phyloP scores from a whole-genome alignment of 2,113 vertebrate species.

The Gasterosteus aculeatus region DNA sequence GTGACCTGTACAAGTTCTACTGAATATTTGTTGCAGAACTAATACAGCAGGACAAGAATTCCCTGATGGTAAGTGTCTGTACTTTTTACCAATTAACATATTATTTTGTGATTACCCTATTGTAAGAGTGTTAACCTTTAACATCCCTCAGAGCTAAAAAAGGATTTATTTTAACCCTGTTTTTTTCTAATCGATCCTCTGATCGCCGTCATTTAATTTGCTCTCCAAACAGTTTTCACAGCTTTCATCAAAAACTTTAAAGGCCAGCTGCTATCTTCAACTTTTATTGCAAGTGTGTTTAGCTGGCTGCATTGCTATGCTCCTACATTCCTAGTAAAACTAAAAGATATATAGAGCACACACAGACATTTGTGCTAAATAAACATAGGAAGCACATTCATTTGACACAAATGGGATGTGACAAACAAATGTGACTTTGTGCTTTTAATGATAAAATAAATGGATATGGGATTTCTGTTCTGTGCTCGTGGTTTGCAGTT shows the following conservation, averaged over 20 bases:
- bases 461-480: not conserved
- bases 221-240: not conserved
- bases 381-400: not conserved
- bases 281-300: not conserved
- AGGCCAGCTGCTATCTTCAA: not conserved
- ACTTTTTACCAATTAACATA: too few relatives aligned
- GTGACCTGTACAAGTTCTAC: too few relatives aligned
- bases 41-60: too few relatives aligned
- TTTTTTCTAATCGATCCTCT: not conserved
- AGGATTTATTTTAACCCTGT: too few relatives aligned
- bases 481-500: conserved; percentile 7
- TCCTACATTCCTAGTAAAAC: not conserved
- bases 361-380: not conserved
- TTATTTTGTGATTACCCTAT: too few relatives aligned
- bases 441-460: not conserved
- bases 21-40: too few relatives aligned
- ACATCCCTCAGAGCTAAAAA: too few relatives aligned
- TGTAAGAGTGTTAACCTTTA: too few relatives aligned
- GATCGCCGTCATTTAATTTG: not conserved
- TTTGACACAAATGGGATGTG: too few relatives aligned
- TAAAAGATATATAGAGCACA: not conserved
- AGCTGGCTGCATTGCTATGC: not conserved
- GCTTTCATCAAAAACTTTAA: not conserved
- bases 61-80: too few relatives aligned
- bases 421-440: not conserved